Evolutionary conservation across 2,113 vertebrate species (phyloP).

Genomic region (Geococcyx californianus): DNA sequence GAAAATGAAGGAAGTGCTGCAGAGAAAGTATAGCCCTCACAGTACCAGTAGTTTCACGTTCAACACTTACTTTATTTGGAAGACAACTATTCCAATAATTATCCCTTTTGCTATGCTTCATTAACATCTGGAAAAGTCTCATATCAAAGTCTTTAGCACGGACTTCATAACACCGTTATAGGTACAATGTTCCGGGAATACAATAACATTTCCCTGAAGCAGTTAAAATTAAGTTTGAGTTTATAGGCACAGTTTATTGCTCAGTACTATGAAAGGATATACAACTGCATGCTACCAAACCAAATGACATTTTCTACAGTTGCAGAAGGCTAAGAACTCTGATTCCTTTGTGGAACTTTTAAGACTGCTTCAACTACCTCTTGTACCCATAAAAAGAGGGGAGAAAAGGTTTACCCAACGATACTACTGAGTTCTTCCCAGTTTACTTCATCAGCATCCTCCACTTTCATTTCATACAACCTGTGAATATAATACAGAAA

Average conservation of each 20-base stretch:
- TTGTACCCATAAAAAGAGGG: background rate
- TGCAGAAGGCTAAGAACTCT: background rate
- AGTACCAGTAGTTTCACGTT: background rate
- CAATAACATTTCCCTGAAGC: background rate
- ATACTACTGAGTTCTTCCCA: slow-evolving; percentile 71
- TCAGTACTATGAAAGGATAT: background rate
- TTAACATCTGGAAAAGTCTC: background rate
- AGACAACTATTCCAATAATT: background rate
- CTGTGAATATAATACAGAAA: slow-evolving; percentile 39
- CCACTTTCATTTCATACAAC: slow-evolving; percentile 61
- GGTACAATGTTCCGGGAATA: background rate
- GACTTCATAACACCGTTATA: too few species aligned
- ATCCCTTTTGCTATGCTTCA: background rate
- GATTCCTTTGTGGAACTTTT: background rate
- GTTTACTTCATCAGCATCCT: slow-evolving; percentile 72
- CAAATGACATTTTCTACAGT: background rate
- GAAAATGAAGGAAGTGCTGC: background rate
- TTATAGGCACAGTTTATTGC: background rate
- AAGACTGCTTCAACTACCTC: background rate
- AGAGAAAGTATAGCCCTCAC: background rate
- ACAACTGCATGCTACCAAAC: background rate
- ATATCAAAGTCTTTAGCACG: background rate
- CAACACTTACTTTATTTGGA: background rate
- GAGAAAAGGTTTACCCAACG: slow-evolving; percentile 68
- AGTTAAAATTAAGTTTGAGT: background rate